These are phyloP conservation scores for Drosophila affinis DNA, from an alignment of 2,888 invertebrate genomes.

Conservation along the genomic window DNA sequence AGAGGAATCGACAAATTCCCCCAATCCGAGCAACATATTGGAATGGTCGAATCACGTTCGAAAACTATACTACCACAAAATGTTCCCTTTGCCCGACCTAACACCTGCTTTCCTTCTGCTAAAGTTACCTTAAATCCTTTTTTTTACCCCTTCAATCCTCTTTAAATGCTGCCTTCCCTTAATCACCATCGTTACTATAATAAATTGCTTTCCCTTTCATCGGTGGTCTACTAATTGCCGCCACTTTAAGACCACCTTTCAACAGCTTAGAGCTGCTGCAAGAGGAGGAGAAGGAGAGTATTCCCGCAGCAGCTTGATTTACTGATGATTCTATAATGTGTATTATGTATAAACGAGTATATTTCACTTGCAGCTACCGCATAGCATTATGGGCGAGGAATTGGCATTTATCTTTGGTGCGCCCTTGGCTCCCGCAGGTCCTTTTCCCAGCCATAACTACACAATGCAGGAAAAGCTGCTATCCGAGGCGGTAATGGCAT, in stretches of 20 bases:
- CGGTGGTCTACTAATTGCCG: background rate
- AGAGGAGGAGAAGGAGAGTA: conserved; percentile 13
- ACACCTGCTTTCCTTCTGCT: background rate
- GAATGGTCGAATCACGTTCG: too few species aligned
- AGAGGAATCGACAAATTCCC: too few species aligned
- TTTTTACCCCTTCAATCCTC: background rate
- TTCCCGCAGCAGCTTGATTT: conserved; percentile 27
- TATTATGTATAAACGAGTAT: conserved; percentile 7
- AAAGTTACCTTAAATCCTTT: background rate
- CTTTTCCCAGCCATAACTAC: conserved; percentile 89
- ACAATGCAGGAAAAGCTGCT: conserved; percentile 90
- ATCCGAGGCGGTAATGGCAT: conserved; percentile 93
- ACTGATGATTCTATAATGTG: conserved; percentile 9
- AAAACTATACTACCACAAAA: too few species aligned
- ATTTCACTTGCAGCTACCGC: conserved; percentile 86
- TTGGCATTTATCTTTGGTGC: conserved; percentile 94
- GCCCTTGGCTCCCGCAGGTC: conserved; percentile 90
- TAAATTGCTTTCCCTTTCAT: background rate
- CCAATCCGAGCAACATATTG: too few species aligned
- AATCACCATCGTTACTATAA: background rate
- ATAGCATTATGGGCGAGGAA: conserved; percentile 93
- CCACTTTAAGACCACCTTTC: background rate
- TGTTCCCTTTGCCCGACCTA: too few species aligned
- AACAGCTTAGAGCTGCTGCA: background rate
- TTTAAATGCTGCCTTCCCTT: background rate